These are phyloP conservation scores for Dolichallabes microphthalmus DNA, from an alignment of 2,113 vertebrate genomes.

Conservation along the genomic window DNA sequence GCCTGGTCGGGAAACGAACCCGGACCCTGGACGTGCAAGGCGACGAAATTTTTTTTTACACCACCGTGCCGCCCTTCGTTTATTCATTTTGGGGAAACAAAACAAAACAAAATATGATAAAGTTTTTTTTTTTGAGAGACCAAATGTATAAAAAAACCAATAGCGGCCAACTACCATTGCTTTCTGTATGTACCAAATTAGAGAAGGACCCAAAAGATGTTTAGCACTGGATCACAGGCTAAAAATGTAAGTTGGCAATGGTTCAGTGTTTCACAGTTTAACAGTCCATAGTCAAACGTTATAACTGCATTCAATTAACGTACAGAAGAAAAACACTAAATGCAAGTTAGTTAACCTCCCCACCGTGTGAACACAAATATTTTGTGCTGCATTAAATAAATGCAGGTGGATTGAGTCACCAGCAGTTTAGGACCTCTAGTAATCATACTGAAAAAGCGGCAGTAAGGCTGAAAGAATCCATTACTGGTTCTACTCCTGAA, in stretches of 20 bases:
- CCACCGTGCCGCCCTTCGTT: background rate
- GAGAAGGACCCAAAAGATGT: background rate
- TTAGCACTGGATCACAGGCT: background rate
- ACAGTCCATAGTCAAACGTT: background rate
- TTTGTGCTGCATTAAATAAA: background rate
- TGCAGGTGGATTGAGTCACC: background rate
- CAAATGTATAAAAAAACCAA: background rate
- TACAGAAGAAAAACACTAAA: background rate
- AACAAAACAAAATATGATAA: no score
- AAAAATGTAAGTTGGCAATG: background rate
- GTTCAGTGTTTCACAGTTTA: background rate
- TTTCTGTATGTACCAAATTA: background rate
- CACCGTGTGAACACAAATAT: background rate
- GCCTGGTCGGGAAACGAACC: no score
- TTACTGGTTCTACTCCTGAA: slow-evolving; percentile 1
- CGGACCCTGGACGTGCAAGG: no score
- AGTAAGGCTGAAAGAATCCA: background rate
- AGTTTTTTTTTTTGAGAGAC: no score
- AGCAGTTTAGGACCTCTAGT: background rate
- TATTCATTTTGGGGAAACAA: no score
- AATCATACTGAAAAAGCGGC: background rate
- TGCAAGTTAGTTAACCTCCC: background rate
- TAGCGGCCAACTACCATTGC: background rate
- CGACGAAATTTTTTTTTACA: no score
- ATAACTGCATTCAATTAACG: background rate